Percentiles rank a stretch among this genome's conserved stretches.
Evolutionary conservation across 92 coral and sea anemone genomes (phyloP).

Genomic region (Epizoanthus illoricatus): DNA sequence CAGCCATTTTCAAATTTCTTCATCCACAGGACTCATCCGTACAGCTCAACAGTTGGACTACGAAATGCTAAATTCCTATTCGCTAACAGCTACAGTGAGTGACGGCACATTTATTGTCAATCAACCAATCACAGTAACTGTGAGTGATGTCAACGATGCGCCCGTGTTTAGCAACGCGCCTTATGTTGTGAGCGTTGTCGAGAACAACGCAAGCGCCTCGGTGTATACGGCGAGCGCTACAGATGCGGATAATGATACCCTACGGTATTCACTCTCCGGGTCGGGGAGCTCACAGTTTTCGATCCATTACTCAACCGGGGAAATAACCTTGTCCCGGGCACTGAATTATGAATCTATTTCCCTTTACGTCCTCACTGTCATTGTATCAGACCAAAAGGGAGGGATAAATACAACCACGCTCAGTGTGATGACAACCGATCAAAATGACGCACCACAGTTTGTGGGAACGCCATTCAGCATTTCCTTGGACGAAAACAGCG

Average conservation of each 20-base stretch:
- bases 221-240: slow-evolving; percentile 55
- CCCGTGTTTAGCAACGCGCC: slow-evolving; percentile 53
- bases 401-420: slow-evolving; percentile 49
- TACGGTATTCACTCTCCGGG: slow-evolving; percentile 54
- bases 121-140: slow-evolving; percentile 57
- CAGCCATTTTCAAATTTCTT: slow-evolving; percentile 59
- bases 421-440: slow-evolving; percentile 49
- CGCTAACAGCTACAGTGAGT: slow-evolving; percentile 47
- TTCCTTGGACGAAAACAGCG: slow-evolving; percentile 58
- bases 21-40: slow-evolving; percentile 54
- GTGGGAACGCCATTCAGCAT: slow-evolving; percentile 55
- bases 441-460: slow-evolving; percentile 63
- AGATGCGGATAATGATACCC: slow-evolving; percentile 66
- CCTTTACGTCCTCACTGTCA: slow-evolving; percentile 44
- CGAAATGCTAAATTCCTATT: slow-evolving; percentile 50
- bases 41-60: slow-evolving; percentile 54
- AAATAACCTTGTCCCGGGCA: slow-evolving; percentile 47
- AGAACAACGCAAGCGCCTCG: slow-evolving; percentile 48
- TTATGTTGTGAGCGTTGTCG: slow-evolving; percentile 43
- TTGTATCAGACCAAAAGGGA: slow-evolving; percentile 48
- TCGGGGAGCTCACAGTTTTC: slow-evolving; percentile 52
- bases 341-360: slow-evolving; percentile 54
- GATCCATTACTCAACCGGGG: slow-evolving; percentile 54
- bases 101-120: slow-evolving; percentile 47
- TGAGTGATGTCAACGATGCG: slow-evolving; percentile 56